Conservation (phyloP, 2,797 vertebrate species). For the Myiothlypis chrysogaster region DNA sequence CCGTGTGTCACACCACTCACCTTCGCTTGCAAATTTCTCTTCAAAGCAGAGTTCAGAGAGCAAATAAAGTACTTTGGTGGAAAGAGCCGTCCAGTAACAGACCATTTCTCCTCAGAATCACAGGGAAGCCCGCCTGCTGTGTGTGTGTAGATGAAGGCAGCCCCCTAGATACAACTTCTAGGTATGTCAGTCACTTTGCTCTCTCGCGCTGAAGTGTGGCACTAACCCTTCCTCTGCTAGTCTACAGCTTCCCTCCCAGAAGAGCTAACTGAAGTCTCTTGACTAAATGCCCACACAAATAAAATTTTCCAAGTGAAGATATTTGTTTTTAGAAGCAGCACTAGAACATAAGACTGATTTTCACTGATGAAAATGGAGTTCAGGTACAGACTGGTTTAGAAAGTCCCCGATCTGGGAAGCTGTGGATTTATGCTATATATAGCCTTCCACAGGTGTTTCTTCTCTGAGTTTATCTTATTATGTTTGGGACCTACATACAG, state of each 20-base stretch:
- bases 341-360: not conserved
- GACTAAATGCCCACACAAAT: not conserved
- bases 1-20: not conserved
- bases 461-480: not conserved
- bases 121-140: constrained; percentile 33
- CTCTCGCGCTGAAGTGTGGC: accelerated
- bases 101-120: constrained; percentile 4
- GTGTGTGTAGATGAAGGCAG: constrained; percentile 39
- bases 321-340: not conserved
- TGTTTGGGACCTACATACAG: not conserved
- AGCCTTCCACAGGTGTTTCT: not conserved
- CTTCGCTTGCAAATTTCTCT: not conserved
- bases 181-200: not conserved
- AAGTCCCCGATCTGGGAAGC: not conserved
- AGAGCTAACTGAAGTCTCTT: not conserved
- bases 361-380: not conserved
- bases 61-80: not conserved
- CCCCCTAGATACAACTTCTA: not conserved
- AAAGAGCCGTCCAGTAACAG: not conserved
- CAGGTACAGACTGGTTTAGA: not conserved
- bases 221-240: not conserved
- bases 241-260: not conserved
- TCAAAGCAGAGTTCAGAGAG: constrained; percentile 31
- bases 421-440: not conserved
- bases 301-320: not conserved